These are phyloP conservation scores for Epinephelus awoara DNA, from an alignment of 2,797 vertebrate genomes.

Conservation along the genomic window DNA sequence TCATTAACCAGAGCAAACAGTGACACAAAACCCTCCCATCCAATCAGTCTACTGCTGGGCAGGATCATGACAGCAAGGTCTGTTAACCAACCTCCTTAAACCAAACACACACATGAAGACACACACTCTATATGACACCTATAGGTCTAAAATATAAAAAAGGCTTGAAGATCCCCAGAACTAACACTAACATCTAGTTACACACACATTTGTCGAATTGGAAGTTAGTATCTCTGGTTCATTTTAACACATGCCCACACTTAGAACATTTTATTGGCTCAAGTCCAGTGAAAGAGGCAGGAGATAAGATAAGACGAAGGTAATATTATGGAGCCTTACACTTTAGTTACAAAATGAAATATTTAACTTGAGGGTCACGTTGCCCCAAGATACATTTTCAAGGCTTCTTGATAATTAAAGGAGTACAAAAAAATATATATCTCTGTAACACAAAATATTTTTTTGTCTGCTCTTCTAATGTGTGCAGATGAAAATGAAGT, in stretches of 20 bases:
- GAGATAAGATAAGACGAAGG: background rate
- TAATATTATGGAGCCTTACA: background rate
- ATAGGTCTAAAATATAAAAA: conserved; percentile 35
- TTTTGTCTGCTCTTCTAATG: background rate
- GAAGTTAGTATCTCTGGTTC: background rate
- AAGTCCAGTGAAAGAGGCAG: background rate
- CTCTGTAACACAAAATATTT: background rate
- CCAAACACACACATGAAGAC: conserved; percentile 24
- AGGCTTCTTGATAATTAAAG: background rate
- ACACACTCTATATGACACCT: conserved; percentile 9
- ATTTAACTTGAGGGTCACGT: background rate
- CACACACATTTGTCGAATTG: background rate
- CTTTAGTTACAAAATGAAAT: background rate
- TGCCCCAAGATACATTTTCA: background rate
- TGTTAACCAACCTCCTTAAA: conserved; percentile 38
- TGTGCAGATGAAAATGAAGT: background rate
- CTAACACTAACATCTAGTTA: background rate
- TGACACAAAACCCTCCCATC: conserved; percentile 70
- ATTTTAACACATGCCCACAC: background rate
- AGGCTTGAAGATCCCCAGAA: background rate
- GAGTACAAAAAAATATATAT: background rate
- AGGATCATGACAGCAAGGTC: conserved; percentile 61
- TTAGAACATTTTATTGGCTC: background rate
- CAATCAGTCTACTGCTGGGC: conserved; percentile 70
- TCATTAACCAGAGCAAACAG: conserved; percentile 86